Conservation (phyloP, 2,797 vertebrate species). For the Onychomys arenicola region DNA sequence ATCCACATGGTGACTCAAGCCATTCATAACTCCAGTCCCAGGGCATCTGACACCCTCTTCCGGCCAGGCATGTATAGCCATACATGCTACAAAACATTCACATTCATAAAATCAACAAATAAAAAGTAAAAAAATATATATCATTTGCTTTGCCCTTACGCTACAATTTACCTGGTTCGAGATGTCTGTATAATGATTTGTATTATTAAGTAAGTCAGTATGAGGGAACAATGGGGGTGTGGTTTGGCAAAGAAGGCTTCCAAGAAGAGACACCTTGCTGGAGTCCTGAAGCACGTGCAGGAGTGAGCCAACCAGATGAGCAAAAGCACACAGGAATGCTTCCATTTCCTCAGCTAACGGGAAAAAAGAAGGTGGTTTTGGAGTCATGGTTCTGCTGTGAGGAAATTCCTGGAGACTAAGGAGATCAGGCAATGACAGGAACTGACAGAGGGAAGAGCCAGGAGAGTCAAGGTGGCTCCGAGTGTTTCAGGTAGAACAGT, state of each 20-base stretch:
- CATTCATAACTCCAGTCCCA: neutral
- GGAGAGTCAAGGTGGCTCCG: neutral
- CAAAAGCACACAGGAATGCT: neutral
- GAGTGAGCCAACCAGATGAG: neutral
- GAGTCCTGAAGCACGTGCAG: neutral
- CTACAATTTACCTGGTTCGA: neutral
- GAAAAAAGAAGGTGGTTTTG: neutral
- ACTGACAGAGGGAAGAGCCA: neutral
- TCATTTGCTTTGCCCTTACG: neutral
- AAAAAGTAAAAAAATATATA: neutral
- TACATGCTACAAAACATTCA: neutral
- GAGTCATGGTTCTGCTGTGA: neutral
- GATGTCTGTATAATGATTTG: neutral
- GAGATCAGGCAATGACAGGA: neutral
- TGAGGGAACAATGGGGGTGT: neutral
- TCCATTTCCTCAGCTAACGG: neutral
- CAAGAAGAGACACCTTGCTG: neutral
- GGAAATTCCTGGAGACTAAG: neutral
- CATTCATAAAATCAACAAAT: neutral
- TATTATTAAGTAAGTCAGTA: neutral
- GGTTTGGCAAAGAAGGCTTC: conserved; percentile 15
- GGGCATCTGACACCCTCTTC: neutral
- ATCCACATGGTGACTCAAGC: neutral
- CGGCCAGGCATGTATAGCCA: neutral
- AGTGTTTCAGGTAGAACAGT: neutral